These are phyloP conservation scores for Miltochrista miniata DNA, from an alignment of 2,888 invertebrate genomes.

Conservation along the genomic window DNA sequence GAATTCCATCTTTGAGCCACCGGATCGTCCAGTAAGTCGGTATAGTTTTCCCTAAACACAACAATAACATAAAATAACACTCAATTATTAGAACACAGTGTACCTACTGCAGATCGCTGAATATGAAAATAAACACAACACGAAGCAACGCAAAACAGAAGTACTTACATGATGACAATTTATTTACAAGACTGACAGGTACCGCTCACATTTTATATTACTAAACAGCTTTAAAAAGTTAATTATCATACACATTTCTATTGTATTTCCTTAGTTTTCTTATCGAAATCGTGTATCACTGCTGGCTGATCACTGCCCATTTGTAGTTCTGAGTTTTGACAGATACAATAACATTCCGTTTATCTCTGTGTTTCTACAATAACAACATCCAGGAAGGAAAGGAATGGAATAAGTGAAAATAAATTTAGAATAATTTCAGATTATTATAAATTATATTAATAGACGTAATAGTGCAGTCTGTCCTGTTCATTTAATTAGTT, in stretches of 20 bases:
- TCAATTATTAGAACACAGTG: slow-evolving; percentile 32
- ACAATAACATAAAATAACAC: slow-evolving; percentile 32
- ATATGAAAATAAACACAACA: slow-evolving; percentile 50
- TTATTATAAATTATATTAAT: no score
- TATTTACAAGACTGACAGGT: slow-evolving; percentile 39
- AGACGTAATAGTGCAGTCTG: no score
- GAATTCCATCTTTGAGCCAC: slow-evolving; percentile 83
- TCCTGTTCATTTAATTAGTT: no score
- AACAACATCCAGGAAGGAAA: no score
- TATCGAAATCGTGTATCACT: slow-evolving; percentile 41
- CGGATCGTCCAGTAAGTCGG: slow-evolving; percentile 57
- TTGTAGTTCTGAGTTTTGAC: slow-evolving; percentile 49
- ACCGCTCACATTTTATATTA: slow-evolving; percentile 62
- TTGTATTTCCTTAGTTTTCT: slow-evolving; percentile 42
- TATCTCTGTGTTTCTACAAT: neutral
- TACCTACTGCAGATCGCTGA: slow-evolving; percentile 42
- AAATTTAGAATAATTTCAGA: no score
- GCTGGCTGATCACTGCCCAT: slow-evolving; percentile 42
- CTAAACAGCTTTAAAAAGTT: slow-evolving; percentile 38
- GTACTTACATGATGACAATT: slow-evolving; percentile 63
- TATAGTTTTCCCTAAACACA: slow-evolving; percentile 66
- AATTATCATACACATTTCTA: slow-evolving; percentile 53
- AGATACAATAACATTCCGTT: slow-evolving; percentile 33
- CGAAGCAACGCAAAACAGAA: slow-evolving; percentile 45
- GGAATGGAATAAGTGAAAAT: no score